Evolutionary conservation across 2,797 vertebrate species (phyloP).

Genomic region (Macropodus opercularis): DNA sequence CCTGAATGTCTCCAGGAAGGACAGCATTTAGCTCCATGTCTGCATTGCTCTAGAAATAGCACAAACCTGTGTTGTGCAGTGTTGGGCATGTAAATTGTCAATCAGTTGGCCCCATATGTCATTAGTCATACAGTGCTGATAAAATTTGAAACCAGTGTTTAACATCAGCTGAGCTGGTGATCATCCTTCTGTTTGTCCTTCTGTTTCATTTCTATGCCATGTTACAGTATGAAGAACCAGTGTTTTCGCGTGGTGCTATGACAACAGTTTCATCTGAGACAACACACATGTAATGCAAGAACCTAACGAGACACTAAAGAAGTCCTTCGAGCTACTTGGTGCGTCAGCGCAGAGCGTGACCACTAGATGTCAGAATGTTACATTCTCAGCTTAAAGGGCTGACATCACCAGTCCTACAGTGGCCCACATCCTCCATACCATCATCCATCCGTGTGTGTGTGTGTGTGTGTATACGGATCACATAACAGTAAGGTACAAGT

Average conservation of each 20-base stretch:
- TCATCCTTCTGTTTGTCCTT: conserved; percentile 34
- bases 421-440: conserved; percentile 38
- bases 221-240: not conserved
- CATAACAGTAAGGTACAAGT: conserved; percentile 45
- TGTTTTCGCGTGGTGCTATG: too few relatives aligned
- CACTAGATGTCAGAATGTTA: conserved; percentile 72
- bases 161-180: conserved; percentile 43
- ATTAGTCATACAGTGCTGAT: conserved; percentile 37
- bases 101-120: conserved; percentile 28
- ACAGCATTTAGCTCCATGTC: too few relatives aligned
- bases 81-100: conserved; percentile 34
- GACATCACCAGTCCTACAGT: conserved; percentile 60
- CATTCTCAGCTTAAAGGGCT: conserved; percentile 42
- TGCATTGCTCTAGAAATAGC: conserved; percentile 29
- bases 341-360: conserved; percentile 5
- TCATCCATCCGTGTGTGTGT: conserved; percentile 16
- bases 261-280: too few relatives aligned
- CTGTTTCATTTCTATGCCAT: not conserved
- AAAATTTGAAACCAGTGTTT: conserved; percentile 35
- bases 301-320: too few relatives aligned
- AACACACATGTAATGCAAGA: not conserved
- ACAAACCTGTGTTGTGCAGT: not conserved
- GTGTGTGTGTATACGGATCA: conserved; percentile 29
- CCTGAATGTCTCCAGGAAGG: too few relatives aligned
- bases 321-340: not conserved